These are phyloP conservation scores for Heterohyrax brucei DNA, from an alignment of 2,797 vertebrate genomes.

Conservation along the genomic window DNA sequence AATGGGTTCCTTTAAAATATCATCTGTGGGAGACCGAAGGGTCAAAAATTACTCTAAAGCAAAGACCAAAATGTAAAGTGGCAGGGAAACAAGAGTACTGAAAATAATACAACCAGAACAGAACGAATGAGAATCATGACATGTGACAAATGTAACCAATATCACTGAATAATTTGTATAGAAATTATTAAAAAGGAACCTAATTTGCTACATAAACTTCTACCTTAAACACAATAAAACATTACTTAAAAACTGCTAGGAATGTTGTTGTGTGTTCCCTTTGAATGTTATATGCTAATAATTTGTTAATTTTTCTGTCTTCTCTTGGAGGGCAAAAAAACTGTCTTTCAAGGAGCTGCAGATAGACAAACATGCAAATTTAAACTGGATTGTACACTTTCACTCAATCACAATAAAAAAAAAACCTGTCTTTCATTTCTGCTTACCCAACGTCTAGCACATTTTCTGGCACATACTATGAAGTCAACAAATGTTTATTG, in stretches of 20 bases:
- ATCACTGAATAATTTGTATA: background rate
- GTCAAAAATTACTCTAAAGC: background rate
- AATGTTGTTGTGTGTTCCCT: background rate
- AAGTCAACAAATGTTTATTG: background rate
- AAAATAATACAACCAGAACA: background rate
- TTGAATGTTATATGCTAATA: background rate
- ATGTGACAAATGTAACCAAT: background rate
- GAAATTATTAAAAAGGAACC: background rate
- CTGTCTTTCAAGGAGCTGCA: no score
- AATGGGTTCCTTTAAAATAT: background rate
- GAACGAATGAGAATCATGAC: background rate
- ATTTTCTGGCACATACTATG: background rate
- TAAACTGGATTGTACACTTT: no score
- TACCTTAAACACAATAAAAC: background rate
- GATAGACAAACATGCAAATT: no score
- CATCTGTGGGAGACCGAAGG: background rate
- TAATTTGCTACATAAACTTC: background rate
- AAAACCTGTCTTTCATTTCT: background rate
- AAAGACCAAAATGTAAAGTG: background rate
- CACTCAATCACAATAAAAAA: no score
- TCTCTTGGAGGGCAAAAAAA: background rate
- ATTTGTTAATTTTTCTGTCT: background rate
- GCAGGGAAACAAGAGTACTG: background rate
- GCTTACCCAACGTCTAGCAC: background rate
- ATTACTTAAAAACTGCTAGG: background rate